Evolutionary conservation across 2,113 vertebrate genomes (phyloP), one percentile per base, ranked within the genome.

Genomic region (Parotia lawesii): DNA sequence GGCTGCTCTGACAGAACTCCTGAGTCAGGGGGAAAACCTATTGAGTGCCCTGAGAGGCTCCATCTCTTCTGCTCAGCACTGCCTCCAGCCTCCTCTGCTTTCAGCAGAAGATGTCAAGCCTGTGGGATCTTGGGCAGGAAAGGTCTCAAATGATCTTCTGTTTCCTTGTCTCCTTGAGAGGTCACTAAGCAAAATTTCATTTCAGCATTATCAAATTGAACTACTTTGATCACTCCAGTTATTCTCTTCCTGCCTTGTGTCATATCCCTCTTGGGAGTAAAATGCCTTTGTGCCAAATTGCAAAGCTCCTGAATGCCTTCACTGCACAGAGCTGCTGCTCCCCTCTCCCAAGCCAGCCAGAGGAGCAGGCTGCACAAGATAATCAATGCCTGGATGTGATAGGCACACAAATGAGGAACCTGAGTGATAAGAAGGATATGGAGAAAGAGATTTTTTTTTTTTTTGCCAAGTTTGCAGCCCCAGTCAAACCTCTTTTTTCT

Each of bases 361-460:
- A 74, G 65, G 44, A 94, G 31, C 51, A 78, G 85, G 51, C 89
- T 89, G 85, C 92, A 89, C 53, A 38, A 69, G 66, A 38, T 76
- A 93, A 95, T 96, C 93, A 87, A 87, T 96, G 81, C 20, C 85
- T 85, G 70, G 90, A 96, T 96, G 90, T 93, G 95, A 82, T 58
- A n/a, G 75, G 92, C 87, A 94, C 62, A 76, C 87, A 94, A 89
- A 95, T 93, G 74, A 91, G 77, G 62, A 78, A 15, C 16, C 44
- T 45, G 33, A 82, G 70, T 23, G 35, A 45, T 78, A 35, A 78
- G 35, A 60, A 76, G 35, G 29, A 72, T 65, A 65, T 11, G 8
- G 28, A 96, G 73, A 89, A 84, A 89, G 48, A 76, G 17, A 17
- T 12, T 33, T 27, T 8, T 29, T 69, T 57, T 12, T 12, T 58